A percentile compares a stretch with the other conserved stretches of the same genome.
Evolutionary conservation across 2,797 vertebrate genomes (phyloP).

Genomic region (Enteromius mattozi): DNA sequence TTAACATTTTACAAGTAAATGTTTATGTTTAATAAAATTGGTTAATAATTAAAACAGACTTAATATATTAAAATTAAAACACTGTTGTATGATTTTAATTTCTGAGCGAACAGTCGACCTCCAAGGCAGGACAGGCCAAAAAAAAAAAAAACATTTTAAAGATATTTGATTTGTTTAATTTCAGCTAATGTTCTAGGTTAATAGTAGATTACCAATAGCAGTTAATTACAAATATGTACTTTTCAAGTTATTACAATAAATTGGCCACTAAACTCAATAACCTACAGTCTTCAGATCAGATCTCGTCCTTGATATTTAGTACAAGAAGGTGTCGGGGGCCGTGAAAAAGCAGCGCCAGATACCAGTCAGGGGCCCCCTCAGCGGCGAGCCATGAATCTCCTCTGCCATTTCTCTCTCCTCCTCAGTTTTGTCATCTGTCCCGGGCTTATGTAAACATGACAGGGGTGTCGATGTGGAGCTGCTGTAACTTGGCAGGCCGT

Average conservation of each 20-base stretch:
- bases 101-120: background rate
- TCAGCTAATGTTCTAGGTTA: background rate
- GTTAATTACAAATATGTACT: background rate
- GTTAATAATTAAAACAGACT: too few species aligned
- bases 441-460: conserved; percentile 52
- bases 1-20: background rate
- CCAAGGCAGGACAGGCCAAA: background rate
- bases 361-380: conserved; percentile 34
- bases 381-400: conserved; percentile 41
- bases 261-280: background rate
- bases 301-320: background rate
- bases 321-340: background rate
- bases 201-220: background rate
- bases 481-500: conserved; percentile 44
- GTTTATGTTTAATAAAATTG: background rate
- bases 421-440: conserved; percentile 47
- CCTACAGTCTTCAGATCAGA: background rate
- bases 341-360: conserved; percentile 26
- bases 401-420: conserved; percentile 35
- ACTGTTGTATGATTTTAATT: background rate
- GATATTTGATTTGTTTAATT: background rate
- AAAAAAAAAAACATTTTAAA: background rate
- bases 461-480: conserved; percentile 55
- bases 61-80: background rate
- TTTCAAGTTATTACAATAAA: background rate